Conservation (phyloP, 1,140 invertebrate genomes). For the Bombus huntii region DNA sequence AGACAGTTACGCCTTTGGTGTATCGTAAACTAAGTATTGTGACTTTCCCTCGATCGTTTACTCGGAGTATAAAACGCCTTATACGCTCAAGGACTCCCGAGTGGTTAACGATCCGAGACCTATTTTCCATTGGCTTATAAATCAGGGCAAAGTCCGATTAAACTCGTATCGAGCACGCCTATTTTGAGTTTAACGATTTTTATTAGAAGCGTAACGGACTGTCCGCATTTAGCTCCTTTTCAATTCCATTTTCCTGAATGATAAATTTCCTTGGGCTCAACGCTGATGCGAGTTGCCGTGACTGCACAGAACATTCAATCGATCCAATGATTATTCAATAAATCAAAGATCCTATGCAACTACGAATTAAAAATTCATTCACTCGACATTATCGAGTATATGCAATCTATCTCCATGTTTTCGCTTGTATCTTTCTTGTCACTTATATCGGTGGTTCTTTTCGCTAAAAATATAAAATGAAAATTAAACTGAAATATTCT, state of each 20-base stretch:
- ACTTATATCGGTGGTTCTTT: too few relatives aligned
- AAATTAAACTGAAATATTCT: too few relatives aligned
- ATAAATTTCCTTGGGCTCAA: background rate
- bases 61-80: slow-evolving; percentile 40
- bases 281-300: background rate
- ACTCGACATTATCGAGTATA: too few relatives aligned
- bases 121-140: slow-evolving; percentile 51
- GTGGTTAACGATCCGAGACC: slow-evolving; percentile 51
- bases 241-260: slow-evolving; percentile 11
- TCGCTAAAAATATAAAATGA: too few relatives aligned
- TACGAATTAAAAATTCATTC: background rate
- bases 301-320: background rate
- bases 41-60: slow-evolving; percentile 33
- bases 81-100: slow-evolving; percentile 48
- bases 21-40: slow-evolving; percentile 22
- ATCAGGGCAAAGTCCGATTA: slow-evolving; percentile 52
- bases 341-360: background rate
- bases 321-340: background rate
- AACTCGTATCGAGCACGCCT: slow-evolving; percentile 42
- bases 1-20: background rate
- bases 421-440: too few relatives aligned
- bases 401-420: background rate
- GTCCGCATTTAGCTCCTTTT: slow-evolving; percentile 34
- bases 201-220: slow-evolving; percentile 31
- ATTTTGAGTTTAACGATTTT: slow-evolving; percentile 53